phyloP scores from a whole-genome alignment of 1,140 invertebrate species.

The Panulirus ornatus region DNA sequence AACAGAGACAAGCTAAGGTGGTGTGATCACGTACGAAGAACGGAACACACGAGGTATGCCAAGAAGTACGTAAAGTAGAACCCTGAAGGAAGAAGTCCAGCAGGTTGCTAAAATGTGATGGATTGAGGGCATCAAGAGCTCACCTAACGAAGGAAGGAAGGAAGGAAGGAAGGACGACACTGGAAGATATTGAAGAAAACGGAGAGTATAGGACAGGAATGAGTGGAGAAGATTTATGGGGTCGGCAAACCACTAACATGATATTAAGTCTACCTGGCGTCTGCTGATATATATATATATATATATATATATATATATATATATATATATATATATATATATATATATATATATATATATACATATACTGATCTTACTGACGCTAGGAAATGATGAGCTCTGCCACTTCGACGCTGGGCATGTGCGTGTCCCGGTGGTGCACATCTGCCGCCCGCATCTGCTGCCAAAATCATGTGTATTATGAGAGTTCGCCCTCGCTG shows the following conservation, averaged over 20 bases:
- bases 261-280: not conserved
- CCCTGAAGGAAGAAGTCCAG: not conserved
- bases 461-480: not conserved
- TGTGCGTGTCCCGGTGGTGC: no score
- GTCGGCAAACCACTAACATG: not conserved
- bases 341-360: not conserved
- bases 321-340: not conserved
- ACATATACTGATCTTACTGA: no score
- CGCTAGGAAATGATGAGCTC: no score
- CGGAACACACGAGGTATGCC: not conserved
- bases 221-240: not conserved
- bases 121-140: no score
- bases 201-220: not conserved
- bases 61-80: not conserved
- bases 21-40: not conserved
- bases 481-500: not conserved
- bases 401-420: no score
- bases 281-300: slow-evolving; percentile 1
- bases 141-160: not conserved
- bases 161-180: not conserved
- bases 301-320: slow-evolving; percentile 13
- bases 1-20: not conserved
- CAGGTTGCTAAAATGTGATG: not conserved
- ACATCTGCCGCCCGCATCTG: not conserved
- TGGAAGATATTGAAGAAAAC: not conserved